These are phyloP conservation scores for Epirrhoe alternata DNA, from an alignment of 2,888 invertebrate species.

Conservation along the genomic window DNA sequence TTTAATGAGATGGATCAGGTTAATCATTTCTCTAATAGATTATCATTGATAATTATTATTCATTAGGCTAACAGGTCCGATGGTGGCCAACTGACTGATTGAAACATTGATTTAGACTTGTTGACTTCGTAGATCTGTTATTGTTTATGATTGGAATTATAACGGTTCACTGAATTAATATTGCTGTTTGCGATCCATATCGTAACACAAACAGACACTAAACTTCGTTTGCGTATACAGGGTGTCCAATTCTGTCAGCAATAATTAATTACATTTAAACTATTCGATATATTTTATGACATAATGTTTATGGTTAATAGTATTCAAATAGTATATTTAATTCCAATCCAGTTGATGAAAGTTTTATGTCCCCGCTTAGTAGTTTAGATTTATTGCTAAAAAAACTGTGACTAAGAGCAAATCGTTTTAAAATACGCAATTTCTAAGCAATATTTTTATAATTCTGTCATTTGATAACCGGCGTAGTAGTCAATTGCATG, in stretches of 20 bases:
- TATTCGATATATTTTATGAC: neutral
- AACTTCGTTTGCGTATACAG: slow-evolving; percentile 36
- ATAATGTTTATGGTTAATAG: neutral
- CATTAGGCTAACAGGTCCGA: neutral
- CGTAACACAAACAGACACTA: slow-evolving; percentile 48
- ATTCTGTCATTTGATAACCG: neutral
- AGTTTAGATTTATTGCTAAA: neutral
- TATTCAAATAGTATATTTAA: neutral
- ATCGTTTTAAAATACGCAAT: neutral
- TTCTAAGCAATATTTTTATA: neutral
- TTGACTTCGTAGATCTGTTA: slow-evolving; percentile 52
- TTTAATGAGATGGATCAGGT: neutral
- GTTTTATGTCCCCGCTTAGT: neutral
- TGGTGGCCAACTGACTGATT: slow-evolving; percentile 13
- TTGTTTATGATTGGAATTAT: slow-evolving; percentile 61
- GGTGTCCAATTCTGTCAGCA: slow-evolving; percentile 8
- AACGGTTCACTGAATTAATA: slow-evolving; percentile 57
- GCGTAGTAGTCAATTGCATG: neutral
- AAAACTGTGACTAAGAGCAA: neutral
- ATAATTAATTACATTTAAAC: slow-evolving; percentile 2
- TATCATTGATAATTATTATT: neutral
- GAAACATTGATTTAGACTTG: slow-evolving; percentile 36
- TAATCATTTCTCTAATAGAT: neutral
- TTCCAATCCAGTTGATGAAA: neutral
- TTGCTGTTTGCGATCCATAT: slow-evolving; percentile 57